Percentiles rank a stretch among this genome's conserved stretches.
Conservation (phyloP, 2,113 vertebrate genomes). For the Abramis brama region DNA sequence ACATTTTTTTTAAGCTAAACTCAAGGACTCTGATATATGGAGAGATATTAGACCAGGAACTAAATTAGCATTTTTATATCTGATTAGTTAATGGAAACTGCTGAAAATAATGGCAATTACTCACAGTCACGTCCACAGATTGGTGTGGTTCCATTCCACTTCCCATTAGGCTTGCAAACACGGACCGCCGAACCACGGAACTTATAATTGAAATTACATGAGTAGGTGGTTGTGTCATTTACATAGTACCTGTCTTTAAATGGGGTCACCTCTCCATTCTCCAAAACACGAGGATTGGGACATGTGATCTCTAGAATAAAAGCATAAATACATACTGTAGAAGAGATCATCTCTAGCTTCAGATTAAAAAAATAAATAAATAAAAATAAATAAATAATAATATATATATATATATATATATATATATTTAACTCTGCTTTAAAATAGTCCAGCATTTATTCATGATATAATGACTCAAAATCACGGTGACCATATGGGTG, state of each 20-base stretch:
- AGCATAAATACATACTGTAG: not conserved
- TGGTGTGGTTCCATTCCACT: constrained; percentile 81
- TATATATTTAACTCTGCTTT: too few relatives aligned
- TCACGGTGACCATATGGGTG: too few relatives aligned
- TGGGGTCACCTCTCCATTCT: constrained; percentile 71
- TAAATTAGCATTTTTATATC: not conserved
- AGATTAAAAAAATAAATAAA: too few relatives aligned
- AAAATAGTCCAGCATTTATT: not conserved
- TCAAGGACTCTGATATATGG: too few relatives aligned
- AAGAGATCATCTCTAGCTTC: not conserved
- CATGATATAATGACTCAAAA: not conserved
- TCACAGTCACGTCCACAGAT: constrained; percentile 82
- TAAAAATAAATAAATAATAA: too few relatives aligned
- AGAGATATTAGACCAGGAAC: not conserved
- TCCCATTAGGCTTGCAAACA: constrained; percentile 76
- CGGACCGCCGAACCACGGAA: constrained; percentile 76
- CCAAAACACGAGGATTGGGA: constrained; percentile 62
- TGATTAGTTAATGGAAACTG: not conserved
- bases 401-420: too few relatives aligned
- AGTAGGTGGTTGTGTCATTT: constrained; percentile 71
- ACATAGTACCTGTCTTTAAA: constrained; percentile 71
- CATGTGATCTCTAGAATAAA: constrained; percentile 45
- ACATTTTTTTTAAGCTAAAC: too few relatives aligned
- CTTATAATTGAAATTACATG: constrained; percentile 78
- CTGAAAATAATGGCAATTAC: not conserved